phyloP scores from a whole-genome alignment of 2,888 invertebrate species.

The Dynastes grantii region DNA sequence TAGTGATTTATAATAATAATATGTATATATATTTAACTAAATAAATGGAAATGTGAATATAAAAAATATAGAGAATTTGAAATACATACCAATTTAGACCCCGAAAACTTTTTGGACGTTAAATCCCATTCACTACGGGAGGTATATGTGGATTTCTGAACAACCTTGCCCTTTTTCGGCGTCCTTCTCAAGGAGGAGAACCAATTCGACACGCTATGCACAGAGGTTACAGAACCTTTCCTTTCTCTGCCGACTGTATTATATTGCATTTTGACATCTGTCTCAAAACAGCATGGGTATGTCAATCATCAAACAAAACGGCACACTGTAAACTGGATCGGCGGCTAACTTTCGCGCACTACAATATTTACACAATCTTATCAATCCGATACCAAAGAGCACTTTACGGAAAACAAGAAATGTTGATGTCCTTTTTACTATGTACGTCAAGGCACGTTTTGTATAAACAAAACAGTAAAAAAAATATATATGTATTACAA shows the following conservation, averaged over 20 bases:
- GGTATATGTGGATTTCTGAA: slow-evolving; percentile 57
- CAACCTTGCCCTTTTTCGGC: slow-evolving; percentile 68
- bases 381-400: background rate
- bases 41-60: too few relatives aligned
- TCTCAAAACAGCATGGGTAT: slow-evolving; percentile 8
- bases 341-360: background rate
- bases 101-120: slow-evolving; percentile 51
- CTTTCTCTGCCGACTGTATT: slow-evolving; percentile 72
- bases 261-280: slow-evolving; percentile 63
- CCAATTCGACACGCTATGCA: slow-evolving; percentile 78
- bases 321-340: slow-evolving; percentile 1
- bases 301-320: slow-evolving; percentile 6
- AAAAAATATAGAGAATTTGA: too few relatives aligned
- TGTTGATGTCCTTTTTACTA: background rate
- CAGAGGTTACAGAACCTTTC: slow-evolving; percentile 77
- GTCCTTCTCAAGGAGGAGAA: slow-evolving; percentile 84
- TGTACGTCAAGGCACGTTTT: background rate
- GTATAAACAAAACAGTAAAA: background rate
- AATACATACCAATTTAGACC: slow-evolving; percentile 49
- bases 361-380: background rate
- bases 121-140: slow-evolving; percentile 68
- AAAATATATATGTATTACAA: background rate
- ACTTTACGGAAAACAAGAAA: slow-evolving; percentile 4
- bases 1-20: too few relatives aligned
- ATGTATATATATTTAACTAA: too few relatives aligned